Evolutionary conservation across 2,113 vertebrate species (phyloP), one percentile per base, ranked within the genome.

Genomic region (Anguilla rostrata): DNA sequence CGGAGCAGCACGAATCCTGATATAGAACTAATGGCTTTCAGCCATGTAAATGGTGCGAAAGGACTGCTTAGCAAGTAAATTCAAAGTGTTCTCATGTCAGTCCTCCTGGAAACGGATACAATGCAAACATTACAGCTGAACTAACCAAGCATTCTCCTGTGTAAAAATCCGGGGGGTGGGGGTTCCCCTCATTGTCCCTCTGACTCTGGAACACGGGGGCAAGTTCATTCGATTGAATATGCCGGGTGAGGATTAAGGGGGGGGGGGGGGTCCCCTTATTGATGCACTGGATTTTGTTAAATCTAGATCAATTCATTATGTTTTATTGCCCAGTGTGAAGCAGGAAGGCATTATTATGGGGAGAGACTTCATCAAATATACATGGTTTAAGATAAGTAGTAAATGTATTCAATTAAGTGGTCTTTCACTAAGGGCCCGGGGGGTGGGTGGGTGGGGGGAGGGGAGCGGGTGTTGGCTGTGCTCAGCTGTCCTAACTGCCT

Each of bases 71-170:
- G 97, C 97, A 96, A 97, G 96, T 98, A 97, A 97, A 97, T 96
- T 96, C 96, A 96, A 98, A 99, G 98, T 98, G 98, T 99, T 99
- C 98, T 99, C 98, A 97, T 98, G 97, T 98, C 96, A 96, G 96
- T 97, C 97, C 98, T 97, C 96, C 97, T 99, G 97, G 98, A 99
- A 98, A 99, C 98, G 98, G 98, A 99, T 99, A 99, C 98, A 99
- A 99, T 99, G 97, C 98, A 99, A 99, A 99, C 98, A 99, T 98
- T 97, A 98, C 97, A 98, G 98, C 97, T 98, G 97, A 99, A 99
- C 97, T 97, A 97, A 96, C 94, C 94, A 96, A 96, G 96, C 98
- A 97, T 97, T 98, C 97, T 96, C 96, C 96, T 96, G 97, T 98
- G 97, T 97, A 96, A 97, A 99, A 98, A 94, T 93, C 98, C 97